Conservation (phyloP, 92 coral and sea anemone species). For the Umimayanthus kanabou region DNA sequence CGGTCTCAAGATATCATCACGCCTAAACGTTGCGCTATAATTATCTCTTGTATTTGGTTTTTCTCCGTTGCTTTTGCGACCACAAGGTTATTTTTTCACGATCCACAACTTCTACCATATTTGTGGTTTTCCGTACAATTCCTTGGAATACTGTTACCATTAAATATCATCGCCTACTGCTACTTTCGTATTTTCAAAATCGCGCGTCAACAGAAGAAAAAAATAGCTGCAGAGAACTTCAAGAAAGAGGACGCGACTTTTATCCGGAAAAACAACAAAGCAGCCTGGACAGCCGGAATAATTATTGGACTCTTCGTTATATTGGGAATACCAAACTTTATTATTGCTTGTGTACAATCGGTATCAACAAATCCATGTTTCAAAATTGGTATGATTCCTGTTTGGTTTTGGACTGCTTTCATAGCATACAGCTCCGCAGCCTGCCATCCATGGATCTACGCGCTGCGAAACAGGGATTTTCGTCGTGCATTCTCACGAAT, state of each 20-base stretch:
- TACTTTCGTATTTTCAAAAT: constrained; percentile 52
- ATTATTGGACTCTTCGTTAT: constrained; percentile 45
- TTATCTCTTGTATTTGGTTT: constrained; percentile 49
- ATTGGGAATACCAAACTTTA: constrained; percentile 51
- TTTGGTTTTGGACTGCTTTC: constrained; percentile 57
- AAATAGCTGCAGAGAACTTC: constrained; percentile 40
- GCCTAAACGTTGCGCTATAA: constrained; percentile 14
- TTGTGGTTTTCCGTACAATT: constrained; percentile 53
- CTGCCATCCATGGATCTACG: constrained; percentile 56
- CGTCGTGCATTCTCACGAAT: constrained; percentile 45
- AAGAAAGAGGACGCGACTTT: constrained; percentile 1
- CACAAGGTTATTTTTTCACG: constrained; percentile 39
- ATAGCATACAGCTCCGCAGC: constrained; percentile 52
- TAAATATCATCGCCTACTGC: constrained; percentile 52
- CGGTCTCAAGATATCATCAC: constrained; percentile 41
- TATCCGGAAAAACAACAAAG: constrained; percentile 46
- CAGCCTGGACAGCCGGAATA: constrained; percentile 50
- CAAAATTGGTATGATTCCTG: constrained; percentile 30
- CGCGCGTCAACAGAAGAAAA: constrained; percentile 46
- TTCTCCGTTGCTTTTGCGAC: constrained; percentile 53
- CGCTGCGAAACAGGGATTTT: constrained; percentile 46
- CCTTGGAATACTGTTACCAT: constrained; percentile 49
- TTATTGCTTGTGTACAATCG: constrained; percentile 45
- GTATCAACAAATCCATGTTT: constrained; percentile 29
- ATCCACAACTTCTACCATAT: constrained; percentile 47